These are phyloP conservation scores for Xanthia togata DNA, from an alignment of 2,888 invertebrate genomes.

Conservation along the genomic window DNA sequence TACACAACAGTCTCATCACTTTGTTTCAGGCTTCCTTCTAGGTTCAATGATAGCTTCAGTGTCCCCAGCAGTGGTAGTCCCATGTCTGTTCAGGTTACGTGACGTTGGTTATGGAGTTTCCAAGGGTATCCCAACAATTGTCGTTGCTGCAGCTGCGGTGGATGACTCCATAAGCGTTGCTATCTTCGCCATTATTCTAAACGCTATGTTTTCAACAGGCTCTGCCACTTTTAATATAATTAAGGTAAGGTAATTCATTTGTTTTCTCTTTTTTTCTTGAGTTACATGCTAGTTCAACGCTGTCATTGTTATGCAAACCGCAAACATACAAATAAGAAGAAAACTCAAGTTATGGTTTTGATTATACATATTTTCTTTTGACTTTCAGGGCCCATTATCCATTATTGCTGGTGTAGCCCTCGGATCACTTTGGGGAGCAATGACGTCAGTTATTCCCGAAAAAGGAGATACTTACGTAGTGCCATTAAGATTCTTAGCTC, in stretches of 20 bases:
- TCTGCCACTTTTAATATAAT: constrained; percentile 91
- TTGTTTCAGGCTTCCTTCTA: constrained; percentile 90
- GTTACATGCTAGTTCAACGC: too few relatives aligned
- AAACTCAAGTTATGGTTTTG: background rate
- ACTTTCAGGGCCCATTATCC: constrained; percentile 91
- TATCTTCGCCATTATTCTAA: constrained; percentile 94
- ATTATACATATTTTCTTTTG: constrained; percentile 11
- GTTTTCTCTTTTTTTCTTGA: background rate
- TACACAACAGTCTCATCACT: background rate
- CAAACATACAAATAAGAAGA: too few relatives aligned
- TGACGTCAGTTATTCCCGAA: constrained; percentile 93
- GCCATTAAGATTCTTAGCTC: constrained; percentile 92
- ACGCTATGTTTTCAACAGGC: constrained; percentile 94
- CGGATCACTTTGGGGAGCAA: constrained; percentile 93
- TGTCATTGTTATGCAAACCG: background rate
- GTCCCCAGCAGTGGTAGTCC: constrained; percentile 97
- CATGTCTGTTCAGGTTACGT: constrained; percentile 94
- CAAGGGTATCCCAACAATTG: constrained; percentile 96
- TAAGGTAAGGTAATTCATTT: constrained; percentile 82
- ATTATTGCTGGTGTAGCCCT: constrained; percentile 93
- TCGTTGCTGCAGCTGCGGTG: constrained; percentile 96
- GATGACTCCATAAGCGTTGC: constrained; percentile 98
- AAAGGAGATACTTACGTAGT: constrained; percentile 92
- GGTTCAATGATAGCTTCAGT: constrained; percentile 96
- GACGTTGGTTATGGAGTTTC: constrained; percentile 94